phyloP scores from a whole-genome alignment of 2,888 invertebrate species.

The Loripinus fragilis region DNA sequence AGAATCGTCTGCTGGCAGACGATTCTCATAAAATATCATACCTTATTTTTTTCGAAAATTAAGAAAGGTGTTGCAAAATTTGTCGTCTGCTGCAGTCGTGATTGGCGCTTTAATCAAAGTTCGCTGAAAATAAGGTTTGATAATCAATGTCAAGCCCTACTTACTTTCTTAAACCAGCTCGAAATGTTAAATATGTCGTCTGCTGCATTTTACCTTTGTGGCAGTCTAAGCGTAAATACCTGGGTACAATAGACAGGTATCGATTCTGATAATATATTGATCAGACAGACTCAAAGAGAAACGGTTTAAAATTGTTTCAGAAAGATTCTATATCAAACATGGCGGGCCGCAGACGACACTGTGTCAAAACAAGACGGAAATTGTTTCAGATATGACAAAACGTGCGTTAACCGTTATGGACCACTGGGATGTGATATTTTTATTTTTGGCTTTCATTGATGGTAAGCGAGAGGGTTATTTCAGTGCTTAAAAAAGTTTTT shows the following conservation, averaged over 20 bases:
- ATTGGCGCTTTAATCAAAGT: too few relatives aligned
- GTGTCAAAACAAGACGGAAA: neutral
- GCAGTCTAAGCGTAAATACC: too few relatives aligned
- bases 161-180: too few relatives aligned
- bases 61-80: too few relatives aligned
- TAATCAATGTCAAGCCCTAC: too few relatives aligned
- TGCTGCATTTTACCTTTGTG: too few relatives aligned
- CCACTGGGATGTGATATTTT: neutral
- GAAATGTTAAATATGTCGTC: too few relatives aligned
- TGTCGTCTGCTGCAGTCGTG: too few relatives aligned
- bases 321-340: conserved; percentile 7
- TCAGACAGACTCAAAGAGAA: neutral
- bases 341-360: neutral
- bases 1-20: too few relatives aligned
- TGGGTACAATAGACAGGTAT: conserved; percentile 8
- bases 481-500: neutral
- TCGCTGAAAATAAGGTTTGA: too few relatives aligned
- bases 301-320: conserved; percentile 4
- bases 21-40: too few relatives aligned
- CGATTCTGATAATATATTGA: conserved; percentile 12
- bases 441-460: neutral
- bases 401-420: neutral
- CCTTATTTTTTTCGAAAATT: too few relatives aligned
- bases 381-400: neutral
- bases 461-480: neutral